These are phyloP conservation scores for Nerophis lumbriciformis DNA, from an alignment of 2,113 vertebrate species.

Conservation along the genomic window DNA sequence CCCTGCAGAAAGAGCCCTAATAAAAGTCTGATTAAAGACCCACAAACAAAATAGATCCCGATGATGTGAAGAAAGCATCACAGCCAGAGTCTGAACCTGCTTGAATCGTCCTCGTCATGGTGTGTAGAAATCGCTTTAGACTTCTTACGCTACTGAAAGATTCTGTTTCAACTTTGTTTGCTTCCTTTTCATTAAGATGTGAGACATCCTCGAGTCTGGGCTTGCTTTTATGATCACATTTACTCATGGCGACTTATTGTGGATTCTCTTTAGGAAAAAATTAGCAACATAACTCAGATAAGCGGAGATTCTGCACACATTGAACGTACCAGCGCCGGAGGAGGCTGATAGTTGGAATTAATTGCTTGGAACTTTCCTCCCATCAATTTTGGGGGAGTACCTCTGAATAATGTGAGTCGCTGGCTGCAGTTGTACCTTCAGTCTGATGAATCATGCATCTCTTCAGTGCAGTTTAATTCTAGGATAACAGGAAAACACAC, in stretches of 20 bases:
- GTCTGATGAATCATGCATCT: not conserved
- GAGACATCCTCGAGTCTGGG: conserved; percentile 27
- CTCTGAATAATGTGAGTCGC: conserved; percentile 46
- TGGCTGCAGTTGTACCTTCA: conserved; percentile 4
- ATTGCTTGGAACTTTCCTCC: conserved; percentile 42
- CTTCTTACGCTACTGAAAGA: not conserved
- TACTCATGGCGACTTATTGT: conserved; percentile 40
- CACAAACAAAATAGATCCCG: not conserved
- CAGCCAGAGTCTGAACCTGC: not conserved
- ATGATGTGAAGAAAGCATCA: not conserved
- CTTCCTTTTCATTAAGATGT: not conserved
- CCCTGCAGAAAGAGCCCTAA: not conserved
- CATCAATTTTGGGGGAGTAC: conserved; percentile 38
- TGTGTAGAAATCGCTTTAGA: not conserved
- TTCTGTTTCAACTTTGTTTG: not conserved
- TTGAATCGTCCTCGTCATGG: not conserved
- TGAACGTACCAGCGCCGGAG: conserved; percentile 12
- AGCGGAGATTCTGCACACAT: conserved; percentile 10
- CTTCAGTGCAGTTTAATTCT: not conserved
- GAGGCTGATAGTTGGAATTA: conserved; percentile 35
- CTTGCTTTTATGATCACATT: conserved; percentile 36
- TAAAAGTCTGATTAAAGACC: conserved; percentile 1
- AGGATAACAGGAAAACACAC: not conserved
- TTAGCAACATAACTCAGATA: conserved; percentile 30
- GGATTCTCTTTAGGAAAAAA: conserved; percentile 26